phyloP scores from a whole-genome alignment of 2,113 vertebrate genomes.

The Anser brachyrhynchus region DNA sequence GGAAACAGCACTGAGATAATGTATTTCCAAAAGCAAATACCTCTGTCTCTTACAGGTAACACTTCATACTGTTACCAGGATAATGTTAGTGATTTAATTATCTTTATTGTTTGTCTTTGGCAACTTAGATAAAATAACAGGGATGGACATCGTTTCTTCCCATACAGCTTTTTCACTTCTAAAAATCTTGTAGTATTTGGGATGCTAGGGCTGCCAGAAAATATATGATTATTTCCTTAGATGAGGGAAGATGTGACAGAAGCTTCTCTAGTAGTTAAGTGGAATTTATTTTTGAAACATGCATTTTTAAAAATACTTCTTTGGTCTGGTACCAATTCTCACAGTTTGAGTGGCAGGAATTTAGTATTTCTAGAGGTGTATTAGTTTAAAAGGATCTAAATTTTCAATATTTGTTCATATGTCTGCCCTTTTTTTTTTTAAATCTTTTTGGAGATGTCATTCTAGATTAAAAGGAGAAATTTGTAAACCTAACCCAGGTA shows the following conservation, averaged over 20 bases:
- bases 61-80: background rate
- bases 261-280: background rate
- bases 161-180: background rate
- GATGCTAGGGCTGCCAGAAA: background rate
- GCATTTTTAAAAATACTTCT: background rate
- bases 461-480: background rate
- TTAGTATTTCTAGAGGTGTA: background rate
- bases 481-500: background rate
- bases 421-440: background rate
- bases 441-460: background rate
- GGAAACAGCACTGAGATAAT: background rate
- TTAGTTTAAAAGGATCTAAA: background rate
- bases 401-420: background rate
- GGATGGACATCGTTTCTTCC: background rate
- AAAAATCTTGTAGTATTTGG: background rate
- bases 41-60: background rate
- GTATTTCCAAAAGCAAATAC: background rate
- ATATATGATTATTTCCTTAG: background rate
- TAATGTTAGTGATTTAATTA: background rate
- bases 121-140: background rate
- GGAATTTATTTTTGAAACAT: background rate
- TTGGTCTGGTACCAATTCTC: background rate
- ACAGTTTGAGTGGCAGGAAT: background rate
- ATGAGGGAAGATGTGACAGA: background rate
- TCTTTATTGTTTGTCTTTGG: background rate